Percentiles rank a stretch among this genome's conserved stretches.
Evolutionary conservation across 2,113 vertebrate species (phyloP).

Genomic region (Neodontobutis hainanensis): DNA sequence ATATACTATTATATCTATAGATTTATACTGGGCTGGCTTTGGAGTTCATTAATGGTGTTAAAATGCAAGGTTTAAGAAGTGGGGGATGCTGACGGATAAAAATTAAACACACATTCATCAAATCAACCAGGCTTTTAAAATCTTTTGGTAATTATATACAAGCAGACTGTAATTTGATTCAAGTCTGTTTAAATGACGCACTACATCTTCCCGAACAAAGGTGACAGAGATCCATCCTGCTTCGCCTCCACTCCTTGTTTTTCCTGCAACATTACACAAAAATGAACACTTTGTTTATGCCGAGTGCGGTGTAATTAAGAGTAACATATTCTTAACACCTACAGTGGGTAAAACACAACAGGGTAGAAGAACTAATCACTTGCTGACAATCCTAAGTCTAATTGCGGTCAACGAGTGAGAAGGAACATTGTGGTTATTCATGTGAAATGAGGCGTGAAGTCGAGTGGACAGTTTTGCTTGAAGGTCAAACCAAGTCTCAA

Average conservation of each 20-base stretch:
- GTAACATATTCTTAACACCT: constrained; percentile 55
- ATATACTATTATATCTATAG: too few relatives aligned
- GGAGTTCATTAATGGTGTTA: too few relatives aligned
- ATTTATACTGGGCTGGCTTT: too few relatives aligned
- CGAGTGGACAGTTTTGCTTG: constrained; percentile 9
- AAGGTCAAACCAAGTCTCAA: constrained; percentile 35
- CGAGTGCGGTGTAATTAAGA: constrained; percentile 63
- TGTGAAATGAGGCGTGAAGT: constrained; percentile 25
- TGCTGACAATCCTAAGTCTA: constrained; percentile 56
- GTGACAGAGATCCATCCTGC: constrained; percentile 13
- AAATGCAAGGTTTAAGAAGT: too few relatives aligned
- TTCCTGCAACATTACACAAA: constrained; percentile 49
- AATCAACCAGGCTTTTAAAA: too few relatives aligned
- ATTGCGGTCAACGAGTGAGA: constrained; percentile 54
- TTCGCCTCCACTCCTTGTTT: constrained; percentile 8
- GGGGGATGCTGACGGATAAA: too few relatives aligned
- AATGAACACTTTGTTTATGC: constrained; percentile 59
- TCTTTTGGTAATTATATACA: too few relatives aligned
- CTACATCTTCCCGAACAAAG: constrained; percentile 11
- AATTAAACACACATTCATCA: too few relatives aligned
- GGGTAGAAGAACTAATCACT: constrained; percentile 52
- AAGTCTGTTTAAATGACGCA: neutral
- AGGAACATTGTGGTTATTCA: constrained; percentile 21
- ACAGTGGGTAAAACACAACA: constrained; percentile 42
- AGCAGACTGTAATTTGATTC: too few relatives aligned